phyloP scores from a whole-genome alignment of 2,797 vertebrate species.

The Somateria mollissima region DNA sequence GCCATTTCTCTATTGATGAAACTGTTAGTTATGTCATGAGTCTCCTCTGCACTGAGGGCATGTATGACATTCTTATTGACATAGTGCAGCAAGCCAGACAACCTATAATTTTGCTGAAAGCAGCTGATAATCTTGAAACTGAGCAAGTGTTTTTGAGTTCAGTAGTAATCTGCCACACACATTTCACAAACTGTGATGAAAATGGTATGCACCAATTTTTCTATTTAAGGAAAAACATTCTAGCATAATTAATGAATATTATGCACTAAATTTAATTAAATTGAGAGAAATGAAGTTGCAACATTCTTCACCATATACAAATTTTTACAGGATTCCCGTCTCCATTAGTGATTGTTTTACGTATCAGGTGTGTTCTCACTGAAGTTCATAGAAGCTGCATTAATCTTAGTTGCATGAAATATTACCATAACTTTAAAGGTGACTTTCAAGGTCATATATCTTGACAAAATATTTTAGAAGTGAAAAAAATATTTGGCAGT shows the following conservation, averaged over 20 bases:
- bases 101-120: neutral
- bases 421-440: constrained; percentile 60
- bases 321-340: neutral
- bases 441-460: constrained; percentile 59
- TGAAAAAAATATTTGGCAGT: constrained; percentile 68
- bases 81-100: neutral
- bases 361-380: constrained; percentile 46
- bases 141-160: constrained; percentile 31
- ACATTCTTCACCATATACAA: neutral
- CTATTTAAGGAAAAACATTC: neutral
- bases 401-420: constrained; percentile 37
- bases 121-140: neutral
- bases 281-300: neutral
- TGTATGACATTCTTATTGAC: neutral
- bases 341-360: neutral
- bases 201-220: constrained; percentile 4
- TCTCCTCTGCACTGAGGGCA: neutral
- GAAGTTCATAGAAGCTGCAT: constrained; percentile 45
- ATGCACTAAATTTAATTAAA: neutral
- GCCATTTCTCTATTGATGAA: too few relatives aligned
- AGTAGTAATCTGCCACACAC: neutral
- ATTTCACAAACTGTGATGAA: constrained; percentile 22
- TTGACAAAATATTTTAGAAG: constrained; percentile 69
- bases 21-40: neutral
- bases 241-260: neutral